A percentile compares a stretch with the other conserved stretches of the same genome.
phyloP scores from a whole-genome alignment of 2,888 invertebrate species.

The Netelia fuscicornis region DNA sequence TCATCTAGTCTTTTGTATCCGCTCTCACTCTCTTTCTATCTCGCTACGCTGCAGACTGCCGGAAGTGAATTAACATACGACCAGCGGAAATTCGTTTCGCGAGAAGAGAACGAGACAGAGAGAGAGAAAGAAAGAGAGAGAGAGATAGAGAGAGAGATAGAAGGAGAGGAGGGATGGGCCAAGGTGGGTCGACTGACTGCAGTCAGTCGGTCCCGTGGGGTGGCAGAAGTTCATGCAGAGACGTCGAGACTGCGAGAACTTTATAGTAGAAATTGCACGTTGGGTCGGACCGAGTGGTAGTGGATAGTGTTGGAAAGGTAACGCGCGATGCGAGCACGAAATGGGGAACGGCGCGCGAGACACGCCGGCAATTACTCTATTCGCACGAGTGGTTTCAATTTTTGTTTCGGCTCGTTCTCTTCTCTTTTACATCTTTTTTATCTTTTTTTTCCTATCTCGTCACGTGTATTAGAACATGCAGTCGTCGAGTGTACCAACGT shows the following conservation, averaged over 20 bases:
- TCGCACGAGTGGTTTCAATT: slow-evolving; percentile 67
- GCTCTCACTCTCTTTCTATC: background rate
- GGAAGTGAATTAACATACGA: slow-evolving; percentile 68
- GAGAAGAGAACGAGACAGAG: slow-evolving; percentile 37
- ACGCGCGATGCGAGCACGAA: slow-evolving; percentile 29
- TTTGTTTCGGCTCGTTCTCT: slow-evolving; percentile 46
- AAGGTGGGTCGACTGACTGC: slow-evolving; percentile 24
- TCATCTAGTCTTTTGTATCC: slow-evolving; percentile 46
- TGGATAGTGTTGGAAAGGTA: slow-evolving; percentile 24
- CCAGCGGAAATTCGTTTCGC: slow-evolving; percentile 57
- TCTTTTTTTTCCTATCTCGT: slow-evolving; percentile 1
- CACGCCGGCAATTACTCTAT: slow-evolving; percentile 69
- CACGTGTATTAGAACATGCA: slow-evolving; percentile 1
- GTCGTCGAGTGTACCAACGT: slow-evolving; percentile 7
- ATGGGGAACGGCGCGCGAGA: slow-evolving; percentile 44
- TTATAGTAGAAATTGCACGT: background rate
- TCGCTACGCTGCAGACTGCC: slow-evolving; percentile 25
- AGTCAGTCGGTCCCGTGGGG: slow-evolving; percentile 43
- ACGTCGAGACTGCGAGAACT: slow-evolving; percentile 39
- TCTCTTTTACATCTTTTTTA: slow-evolving; percentile 9
- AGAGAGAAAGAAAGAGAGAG: background rate
- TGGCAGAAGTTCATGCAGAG: slow-evolving; percentile 44
- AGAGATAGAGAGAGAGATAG: background rate
- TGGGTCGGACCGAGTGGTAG: background rate
- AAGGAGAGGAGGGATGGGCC: too few relatives aligned